These are phyloP conservation scores for Rhinopomastus cyanomelas DNA, from an alignment of 2,113 vertebrate genomes.

Conservation along the genomic window DNA sequence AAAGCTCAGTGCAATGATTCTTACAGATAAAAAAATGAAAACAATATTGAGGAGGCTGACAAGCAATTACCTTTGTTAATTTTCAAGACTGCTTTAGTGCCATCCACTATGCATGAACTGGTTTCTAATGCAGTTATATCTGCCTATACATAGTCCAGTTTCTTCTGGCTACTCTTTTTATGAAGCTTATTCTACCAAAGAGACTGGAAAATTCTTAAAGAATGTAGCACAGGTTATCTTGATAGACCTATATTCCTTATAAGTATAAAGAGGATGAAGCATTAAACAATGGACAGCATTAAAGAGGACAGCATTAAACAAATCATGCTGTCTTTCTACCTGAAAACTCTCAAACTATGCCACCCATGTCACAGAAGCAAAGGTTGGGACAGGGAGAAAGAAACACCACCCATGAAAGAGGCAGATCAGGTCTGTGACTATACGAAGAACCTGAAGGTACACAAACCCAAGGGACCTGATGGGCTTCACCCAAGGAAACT, in stretches of 20 bases:
- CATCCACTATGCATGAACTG: neutral
- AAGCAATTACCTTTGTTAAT: neutral
- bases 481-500: too few species aligned
- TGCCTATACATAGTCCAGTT: neutral
- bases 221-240: neutral
- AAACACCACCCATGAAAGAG: too few species aligned
- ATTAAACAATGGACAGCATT: too few species aligned
- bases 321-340: neutral
- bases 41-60: neutral
- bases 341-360: too few species aligned
- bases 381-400: too few species aligned
- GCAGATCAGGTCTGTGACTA: too few species aligned
- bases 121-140: neutral
- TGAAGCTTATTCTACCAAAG: neutral
- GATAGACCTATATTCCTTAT: neutral
- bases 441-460: too few species aligned
- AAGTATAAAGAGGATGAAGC: neutral
- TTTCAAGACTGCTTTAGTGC: constrained; percentile 5
- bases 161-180: neutral
- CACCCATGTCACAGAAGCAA: too few species aligned
- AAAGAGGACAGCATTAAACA: neutral
- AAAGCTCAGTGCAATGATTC: neutral
- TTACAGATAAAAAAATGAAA: neutral
- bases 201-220: neutral
- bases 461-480: too few species aligned